Base-by-base conservation (phyloP, 2,888 invertebrate species). In the Hemicrepidius hirtus region DNA sequence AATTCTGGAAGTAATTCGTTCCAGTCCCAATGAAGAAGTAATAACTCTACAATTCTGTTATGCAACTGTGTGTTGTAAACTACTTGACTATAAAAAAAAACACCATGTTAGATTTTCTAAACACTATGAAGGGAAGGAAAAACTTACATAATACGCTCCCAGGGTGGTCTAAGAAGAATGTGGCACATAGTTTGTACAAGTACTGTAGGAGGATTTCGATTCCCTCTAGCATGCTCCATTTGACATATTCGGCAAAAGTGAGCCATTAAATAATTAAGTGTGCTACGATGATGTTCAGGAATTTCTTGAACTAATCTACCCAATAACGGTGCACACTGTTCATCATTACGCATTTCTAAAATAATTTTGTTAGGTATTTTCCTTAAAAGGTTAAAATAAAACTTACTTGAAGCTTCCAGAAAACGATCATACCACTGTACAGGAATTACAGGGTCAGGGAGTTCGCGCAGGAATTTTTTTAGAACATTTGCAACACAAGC, bases 401-500 rank as follows among this genome's bases (percentile, higher is more conserved):
- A 82, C 83, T 81, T 80, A 83, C 84, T 84, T 68, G 83, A 77
- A 72, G 90, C 89, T 77, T 90, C 91, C 71, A 94, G 88, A 84
- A 94, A 93, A 77, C 88, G 88, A 78, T 92, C 92, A 84, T 94
- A 94, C 88, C 91, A 91, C 82, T 91, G 90, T 37, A 93, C 92
- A 21, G 94, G 94, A 77, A 94, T 92, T 64, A 94, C 88, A 3
- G 94, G 93, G 84, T 94, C 93, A 0, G 93, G 93, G 75, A 94
- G 85, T 82, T 94, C 94, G 55, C 92, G 85, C 46, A 94, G 86
- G 84, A 91, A 94, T 82, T 92, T 92, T 82, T 94, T 93, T 71
- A 94, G 85, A 60, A 91, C 88, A 76, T 89, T 89, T 20, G 90
- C 89, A 76, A 92, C 87, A 78, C 89, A 88, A 73, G 88, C 87